Evolutionary conservation across 2,888 invertebrate genomes (phyloP).

Genomic region (Leptopilina myrica): DNA sequence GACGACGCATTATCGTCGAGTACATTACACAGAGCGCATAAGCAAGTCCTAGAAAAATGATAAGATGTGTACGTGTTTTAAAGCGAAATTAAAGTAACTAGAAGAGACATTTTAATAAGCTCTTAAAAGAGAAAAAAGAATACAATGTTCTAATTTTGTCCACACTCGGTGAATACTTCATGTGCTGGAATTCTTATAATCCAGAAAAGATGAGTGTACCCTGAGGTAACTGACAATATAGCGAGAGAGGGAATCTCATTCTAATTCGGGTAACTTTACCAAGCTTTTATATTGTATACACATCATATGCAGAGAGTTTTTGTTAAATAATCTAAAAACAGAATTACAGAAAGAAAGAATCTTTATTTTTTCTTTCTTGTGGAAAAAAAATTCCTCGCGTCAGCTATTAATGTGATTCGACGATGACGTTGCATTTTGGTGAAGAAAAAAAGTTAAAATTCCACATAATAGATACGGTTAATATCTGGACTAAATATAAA

Average conservation of each 20-base stretch:
- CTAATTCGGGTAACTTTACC: not conserved
- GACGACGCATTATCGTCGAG: no score
- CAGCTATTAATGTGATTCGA: no score
- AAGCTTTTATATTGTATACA: not conserved
- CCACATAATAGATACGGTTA: no score
- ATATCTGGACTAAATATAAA: no score
- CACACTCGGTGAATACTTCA: conserved; percentile 29
- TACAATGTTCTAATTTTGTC: conserved; percentile 27
- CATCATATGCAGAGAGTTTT: no score
- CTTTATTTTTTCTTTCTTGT: no score
- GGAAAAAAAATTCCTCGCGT: no score
- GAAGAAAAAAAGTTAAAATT: no score
- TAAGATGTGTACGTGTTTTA: conserved; percentile 28
- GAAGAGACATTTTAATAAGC: conserved; percentile 10
- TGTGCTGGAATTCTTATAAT: conserved; percentile 1
- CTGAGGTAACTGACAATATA: conserved; percentile 7
- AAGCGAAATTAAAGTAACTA: conserved; percentile 24
- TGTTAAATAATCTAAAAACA: no score
- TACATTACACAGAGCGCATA: no score
- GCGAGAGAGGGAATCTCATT: conserved; percentile 11
- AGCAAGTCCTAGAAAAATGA: not conserved
- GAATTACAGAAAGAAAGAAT: no score
- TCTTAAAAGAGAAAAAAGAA: conserved; percentile 14
- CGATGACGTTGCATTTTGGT: no score
- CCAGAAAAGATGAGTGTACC: conserved; percentile 1